Evolutionary conservation across 1,140 invertebrate species (phyloP).

Genomic region (Lasioglossum baleicum): DNA sequence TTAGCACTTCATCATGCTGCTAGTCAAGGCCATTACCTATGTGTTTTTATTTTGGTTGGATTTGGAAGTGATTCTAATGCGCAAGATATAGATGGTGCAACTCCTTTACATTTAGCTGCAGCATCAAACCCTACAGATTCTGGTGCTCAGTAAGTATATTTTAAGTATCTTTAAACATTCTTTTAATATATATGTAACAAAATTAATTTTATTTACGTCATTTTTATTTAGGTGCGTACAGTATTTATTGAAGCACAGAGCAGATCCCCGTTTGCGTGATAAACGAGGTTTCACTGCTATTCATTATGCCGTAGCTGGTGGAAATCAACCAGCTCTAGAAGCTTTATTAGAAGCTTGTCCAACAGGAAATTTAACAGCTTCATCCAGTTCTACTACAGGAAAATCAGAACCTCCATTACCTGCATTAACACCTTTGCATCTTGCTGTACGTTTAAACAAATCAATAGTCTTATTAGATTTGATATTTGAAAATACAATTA

Average conservation of each 20-base stretch:
- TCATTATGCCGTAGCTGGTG: slow-evolving; percentile 81
- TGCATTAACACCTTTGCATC: slow-evolving; percentile 81
- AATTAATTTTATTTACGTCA: too few species aligned
- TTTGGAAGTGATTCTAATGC: slow-evolving; percentile 79
- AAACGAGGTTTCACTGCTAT: slow-evolving; percentile 80
- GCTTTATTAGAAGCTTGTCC: slow-evolving; percentile 67
- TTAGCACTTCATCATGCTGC: slow-evolving; percentile 81
- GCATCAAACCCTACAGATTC: slow-evolving; percentile 65
- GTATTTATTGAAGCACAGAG: slow-evolving; percentile 82
- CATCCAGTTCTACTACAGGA: too few species aligned
- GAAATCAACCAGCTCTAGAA: slow-evolving; percentile 73
- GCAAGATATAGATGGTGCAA: slow-evolving; percentile 80
- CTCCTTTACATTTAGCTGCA: slow-evolving; percentile 81
- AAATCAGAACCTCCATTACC: too few species aligned
- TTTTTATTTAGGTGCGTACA: slow-evolving; percentile 80
- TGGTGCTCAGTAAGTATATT: slow-evolving; percentile 68
- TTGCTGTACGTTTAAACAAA: slow-evolving; percentile 81
- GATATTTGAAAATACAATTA: too few species aligned
- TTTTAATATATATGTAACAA: too few species aligned
- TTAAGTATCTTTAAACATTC: too few species aligned
- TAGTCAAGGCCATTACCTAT: slow-evolving; percentile 80
- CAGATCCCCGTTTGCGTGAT: slow-evolving; percentile 81
- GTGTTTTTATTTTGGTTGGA: slow-evolving; percentile 82
- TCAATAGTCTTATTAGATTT: too few species aligned
- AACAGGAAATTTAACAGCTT: too few species aligned